These are phyloP conservation scores for Hylaea fasciaria DNA, from an alignment of 2,888 invertebrate species.

Conservation along the genomic window DNA sequence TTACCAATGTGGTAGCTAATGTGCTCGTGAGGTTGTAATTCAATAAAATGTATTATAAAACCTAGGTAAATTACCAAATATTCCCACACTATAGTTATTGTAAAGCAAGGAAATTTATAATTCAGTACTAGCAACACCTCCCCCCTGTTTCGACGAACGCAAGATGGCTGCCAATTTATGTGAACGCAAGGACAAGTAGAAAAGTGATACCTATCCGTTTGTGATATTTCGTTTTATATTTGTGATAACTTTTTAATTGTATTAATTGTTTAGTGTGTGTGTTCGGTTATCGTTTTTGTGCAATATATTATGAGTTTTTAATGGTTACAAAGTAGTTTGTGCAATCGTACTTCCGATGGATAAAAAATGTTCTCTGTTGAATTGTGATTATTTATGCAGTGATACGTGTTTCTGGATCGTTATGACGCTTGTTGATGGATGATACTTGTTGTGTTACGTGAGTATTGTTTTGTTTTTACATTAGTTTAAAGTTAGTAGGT, in stretches of 20 bases:
- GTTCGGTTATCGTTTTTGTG: conserved; percentile 67
- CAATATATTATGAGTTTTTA: conserved; percentile 77
- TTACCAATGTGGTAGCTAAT: too few species aligned
- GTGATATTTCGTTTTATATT: conserved; percentile 70
- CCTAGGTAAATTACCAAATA: too few species aligned
- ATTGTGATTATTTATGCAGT: conserved; percentile 83
- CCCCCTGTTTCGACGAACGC: conserved; percentile 71
- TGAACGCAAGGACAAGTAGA: conserved; percentile 81
- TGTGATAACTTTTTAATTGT: conserved; percentile 74
- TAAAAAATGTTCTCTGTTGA: conserved; percentile 80
- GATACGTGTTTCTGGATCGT: conserved; percentile 76
- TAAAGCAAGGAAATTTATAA: conserved; percentile 30
- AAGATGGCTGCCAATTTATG: conserved; percentile 84
- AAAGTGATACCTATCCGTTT: conserved; percentile 79
- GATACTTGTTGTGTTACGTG: conserved; percentile 76
- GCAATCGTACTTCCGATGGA: conserved; percentile 77
- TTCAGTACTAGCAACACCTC: conserved; percentile 61
- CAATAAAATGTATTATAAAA: too few species aligned
- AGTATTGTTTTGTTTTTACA: conserved; percentile 59
- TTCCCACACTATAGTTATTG: background rate
- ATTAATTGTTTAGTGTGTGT: conserved; percentile 71
- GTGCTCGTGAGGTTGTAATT: too few species aligned
- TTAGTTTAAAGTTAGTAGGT: conserved; percentile 40
- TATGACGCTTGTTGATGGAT: conserved; percentile 80
- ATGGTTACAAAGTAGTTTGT: conserved; percentile 75